Base-by-base conservation (phyloP, 2,113 vertebrate genomes). In the Sphyrna mokarran region DNA sequence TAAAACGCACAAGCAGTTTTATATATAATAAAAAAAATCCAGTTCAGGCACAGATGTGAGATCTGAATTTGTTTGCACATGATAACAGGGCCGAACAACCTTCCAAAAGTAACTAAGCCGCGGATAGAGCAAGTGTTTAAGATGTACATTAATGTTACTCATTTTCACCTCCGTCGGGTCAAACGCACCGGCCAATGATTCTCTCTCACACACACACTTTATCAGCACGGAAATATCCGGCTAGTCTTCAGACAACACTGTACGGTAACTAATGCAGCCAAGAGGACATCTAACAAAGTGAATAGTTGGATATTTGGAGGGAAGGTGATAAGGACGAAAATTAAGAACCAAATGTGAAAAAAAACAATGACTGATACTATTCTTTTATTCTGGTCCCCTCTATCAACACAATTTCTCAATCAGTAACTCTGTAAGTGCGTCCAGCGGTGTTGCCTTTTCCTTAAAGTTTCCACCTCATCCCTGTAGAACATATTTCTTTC, bases 211-310 rank as follows among this genome's bases (percentile, higher is more conserved):
- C 96, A 96, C 86, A 96, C 96, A 96, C 96, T 97, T 97, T 98
- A 97, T 97, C 97, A 97, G 96, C 97, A 97, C 96, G 96, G 96
- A 96, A 96, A 72, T 96, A 96, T 95, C 97, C 96, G 97, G 97
- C 97, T 97, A 97, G 96, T 97, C 96, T 96, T 97, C 96, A 97
- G 96, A 97, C 97, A 97, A 97, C 97, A 97, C 97, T 97, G 96
- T 98, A 97, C 97, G 97, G 97, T 97, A 97, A 97, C 91, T 85
- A 96, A 97, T 96, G 96, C 48, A 4, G 48, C 48, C 48, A 54
- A 54, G 97, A 97, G 97, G 97, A 97, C 96, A 97, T 96, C 96
- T 98, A 98, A 98, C 69, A 98, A 54, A 26, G 54, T 72, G 33
- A 66, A 68, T n/a, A 40, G 26, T 18, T 48, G 48, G 29, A 54